A percentile compares a stretch with the other conserved stretches of the same genome.
phyloP scores from a whole-genome alignment of 2,113 vertebrate species.

The Archilochus colubris region DNA sequence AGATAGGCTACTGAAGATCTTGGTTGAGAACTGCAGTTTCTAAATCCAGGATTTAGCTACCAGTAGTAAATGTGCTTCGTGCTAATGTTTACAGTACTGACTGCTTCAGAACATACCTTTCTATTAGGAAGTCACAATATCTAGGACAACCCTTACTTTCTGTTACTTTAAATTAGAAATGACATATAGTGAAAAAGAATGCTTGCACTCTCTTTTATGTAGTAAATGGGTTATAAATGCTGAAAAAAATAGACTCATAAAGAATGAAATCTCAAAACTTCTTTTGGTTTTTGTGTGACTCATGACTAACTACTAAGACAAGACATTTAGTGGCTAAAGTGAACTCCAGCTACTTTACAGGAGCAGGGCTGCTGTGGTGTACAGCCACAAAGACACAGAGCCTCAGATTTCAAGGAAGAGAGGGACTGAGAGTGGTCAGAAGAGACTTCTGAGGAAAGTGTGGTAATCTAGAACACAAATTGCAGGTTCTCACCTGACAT shows the following conservation, averaged over 20 bases:
- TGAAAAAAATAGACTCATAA: constrained; percentile 10
- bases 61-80: background rate
- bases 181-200: background rate
- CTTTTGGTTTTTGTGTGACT: background rate
- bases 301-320: background rate
- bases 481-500: background rate
- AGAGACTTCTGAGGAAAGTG: background rate
- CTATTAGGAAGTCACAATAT: background rate
- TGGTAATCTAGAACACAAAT: background rate
- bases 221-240: constrained; percentile 13
- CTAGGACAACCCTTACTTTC: background rate
- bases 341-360: background rate
- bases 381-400: background rate
- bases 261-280: background rate
- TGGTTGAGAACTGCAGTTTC: background rate
- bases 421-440: background rate
- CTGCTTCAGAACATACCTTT: constrained; percentile 7
- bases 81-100: background rate
- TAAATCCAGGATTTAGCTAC: background rate
- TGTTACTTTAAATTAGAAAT: constrained; percentile 23
- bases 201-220: background rate
- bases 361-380: background rate
- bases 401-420: background rate
- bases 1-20: background rate
- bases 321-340: background rate